phyloP scores from a whole-genome alignment of 2,797 vertebrate species.

The Pelodytes ibericus region DNA sequence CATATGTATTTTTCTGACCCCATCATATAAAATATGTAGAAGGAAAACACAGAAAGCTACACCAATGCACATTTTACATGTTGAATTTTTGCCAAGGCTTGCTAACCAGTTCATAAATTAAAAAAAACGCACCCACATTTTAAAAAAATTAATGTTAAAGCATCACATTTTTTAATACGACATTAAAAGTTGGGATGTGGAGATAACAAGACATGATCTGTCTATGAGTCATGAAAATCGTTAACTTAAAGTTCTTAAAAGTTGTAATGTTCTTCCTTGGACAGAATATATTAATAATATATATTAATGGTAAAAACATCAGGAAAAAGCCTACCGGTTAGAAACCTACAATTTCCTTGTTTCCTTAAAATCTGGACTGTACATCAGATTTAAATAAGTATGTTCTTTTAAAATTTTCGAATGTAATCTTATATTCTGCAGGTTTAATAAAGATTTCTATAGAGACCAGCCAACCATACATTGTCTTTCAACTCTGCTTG shows the following conservation, averaged over 20 bases:
- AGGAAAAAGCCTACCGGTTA: background rate
- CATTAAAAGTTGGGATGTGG: background rate
- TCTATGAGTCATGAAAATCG: background rate
- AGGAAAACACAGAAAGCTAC: no score
- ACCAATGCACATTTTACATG: no score
- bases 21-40: no score
- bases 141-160: background rate
- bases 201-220: constrained; percentile 8
- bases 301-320: constrained; percentile 13
- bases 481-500: constrained; percentile 38
- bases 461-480: constrained; percentile 16
- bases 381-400: constrained; percentile 39
- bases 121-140: background rate
- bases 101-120: background rate
- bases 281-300: background rate
- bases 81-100: background rate
- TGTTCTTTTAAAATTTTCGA: background rate
- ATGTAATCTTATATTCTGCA: constrained; percentile 13
- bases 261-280: background rate
- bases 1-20: no score
- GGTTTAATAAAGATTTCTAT: constrained; percentile 14
- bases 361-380: background rate
- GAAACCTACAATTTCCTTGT: background rate
- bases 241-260: background rate
- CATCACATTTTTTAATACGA: background rate